Base-by-base conservation (phyloP, 1,140 invertebrate genomes). In the Trichoplusia ni region DNA sequence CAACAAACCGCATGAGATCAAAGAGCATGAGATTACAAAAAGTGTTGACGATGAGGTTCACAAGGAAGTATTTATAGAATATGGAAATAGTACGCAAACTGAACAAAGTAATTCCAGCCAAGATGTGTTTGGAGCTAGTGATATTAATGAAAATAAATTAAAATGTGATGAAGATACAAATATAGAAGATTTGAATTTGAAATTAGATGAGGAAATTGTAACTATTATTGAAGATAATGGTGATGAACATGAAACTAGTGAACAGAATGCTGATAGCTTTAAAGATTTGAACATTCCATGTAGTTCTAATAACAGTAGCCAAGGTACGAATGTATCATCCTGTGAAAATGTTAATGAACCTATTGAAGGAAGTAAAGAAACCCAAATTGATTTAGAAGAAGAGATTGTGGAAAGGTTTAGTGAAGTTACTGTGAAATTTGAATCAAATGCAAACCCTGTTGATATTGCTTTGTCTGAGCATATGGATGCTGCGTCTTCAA, bases 111-210 rank as follows among this genome's bases (percentile, higher is more conserved):
- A 6, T 40, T 13, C 11, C 2, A 46, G 7, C 2, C 23, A 56
- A 18, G 35, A 54, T 37, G 60, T 46, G 29, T 51, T 74, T 37
- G 38, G 53, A 35, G 38, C 51, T 40, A 60, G 72, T 71, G 63
- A 49, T 51, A 61, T 47, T 31, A 42, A 46, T 67, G 69, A 73
- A 64, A 75, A 71, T 65, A 64, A 69, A 51, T 21, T 67, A 49
- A 79, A 73, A 67, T 66, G 64, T 64, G 89, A 78, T 38, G 82
- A 90, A 71, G 85, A 90, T 42, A 73, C 71, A 46, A 77, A 81
- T 64, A 69, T 91, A 65, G 90, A 91, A 81, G 90, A 91, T 77
- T 82, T 91, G 65, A 80, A 90, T 79, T 87, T 91, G 66, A 81
- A 83, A 75, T 46, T 90, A 60, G 75, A 81, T 60, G 46, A 77